A percentile compares a stretch with the other conserved stretches of the same genome.
Evolutionary conservation across 2,888 invertebrate genomes (phyloP).

Genomic region (Dendrolimus houi): DNA sequence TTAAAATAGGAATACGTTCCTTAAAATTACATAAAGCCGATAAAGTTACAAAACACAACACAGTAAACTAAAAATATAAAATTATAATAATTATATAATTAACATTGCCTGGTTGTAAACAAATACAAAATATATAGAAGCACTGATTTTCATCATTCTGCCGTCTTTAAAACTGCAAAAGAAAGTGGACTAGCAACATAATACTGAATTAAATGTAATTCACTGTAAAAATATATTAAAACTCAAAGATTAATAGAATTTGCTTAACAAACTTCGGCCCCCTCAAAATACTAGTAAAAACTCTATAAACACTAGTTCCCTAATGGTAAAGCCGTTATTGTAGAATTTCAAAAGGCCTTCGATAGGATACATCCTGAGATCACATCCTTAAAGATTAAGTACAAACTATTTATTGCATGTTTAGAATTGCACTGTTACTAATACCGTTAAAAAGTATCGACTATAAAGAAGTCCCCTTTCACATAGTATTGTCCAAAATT

Average conservation of each 20-base stretch:
- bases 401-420: slow-evolving; percentile 71
- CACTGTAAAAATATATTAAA: not conserved
- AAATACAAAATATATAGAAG: not conserved
- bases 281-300: slow-evolving; percentile 13
- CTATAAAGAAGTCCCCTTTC: slow-evolving; percentile 43
- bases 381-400: slow-evolving; percentile 72
- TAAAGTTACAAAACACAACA: not conserved
- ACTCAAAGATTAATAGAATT: not conserved
- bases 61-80: not conserved
- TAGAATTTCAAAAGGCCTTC: slow-evolving; percentile 63
- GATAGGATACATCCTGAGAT: slow-evolving; percentile 72
- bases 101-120: not conserved
- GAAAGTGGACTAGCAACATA: not conserved
- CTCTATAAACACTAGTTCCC: slow-evolving; percentile 44
- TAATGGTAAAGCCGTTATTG: slow-evolving; percentile 55
- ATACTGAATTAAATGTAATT: not conserved
- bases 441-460: slow-evolving; percentile 42
- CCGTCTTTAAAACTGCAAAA: not conserved
- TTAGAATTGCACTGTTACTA: slow-evolving; percentile 70
- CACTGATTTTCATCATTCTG: not conserved
- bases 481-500: slow-evolving; percentile 50
- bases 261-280: slow-evolving; percentile 1
- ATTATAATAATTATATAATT: not conserved
- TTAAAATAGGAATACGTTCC: not conserved
- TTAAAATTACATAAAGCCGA: not conserved